A percentile compares a stretch with the other conserved stretches of the same genome.
phyloP scores from a whole-genome alignment of 1,140 invertebrate species.

The Tetramorium parvispinum region DNA sequence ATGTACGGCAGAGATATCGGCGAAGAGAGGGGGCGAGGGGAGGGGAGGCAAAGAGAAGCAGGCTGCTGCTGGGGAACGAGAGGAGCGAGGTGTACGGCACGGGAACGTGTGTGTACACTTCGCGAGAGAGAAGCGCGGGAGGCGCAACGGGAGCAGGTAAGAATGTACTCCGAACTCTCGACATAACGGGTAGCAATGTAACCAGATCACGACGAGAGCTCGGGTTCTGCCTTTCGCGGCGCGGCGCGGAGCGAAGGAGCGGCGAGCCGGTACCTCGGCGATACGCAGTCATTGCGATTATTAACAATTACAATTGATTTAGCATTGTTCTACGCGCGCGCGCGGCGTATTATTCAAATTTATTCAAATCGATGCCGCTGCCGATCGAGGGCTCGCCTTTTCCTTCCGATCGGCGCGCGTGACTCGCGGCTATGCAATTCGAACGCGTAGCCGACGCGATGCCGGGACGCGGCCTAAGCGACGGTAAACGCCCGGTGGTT shows the following conservation, averaged over 20 bases:
- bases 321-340: constrained; percentile 73
- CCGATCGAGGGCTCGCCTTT: constrained; percentile 15
- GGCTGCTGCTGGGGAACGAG: constrained; percentile 32
- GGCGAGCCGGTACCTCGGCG: constrained; percentile 48
- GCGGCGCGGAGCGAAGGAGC: constrained; percentile 22
- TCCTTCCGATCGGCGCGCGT: neutral
- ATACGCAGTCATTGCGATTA: constrained; percentile 77
- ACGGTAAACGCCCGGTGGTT: neutral
- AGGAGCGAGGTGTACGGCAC: constrained; percentile 43
- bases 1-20: constrained; percentile 60
- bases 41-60: constrained; percentile 27
- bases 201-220: constrained; percentile 79
- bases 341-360: constrained; percentile 79
- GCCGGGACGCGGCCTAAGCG: constrained; percentile 19
- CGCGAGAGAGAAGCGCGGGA: constrained; percentile 32
- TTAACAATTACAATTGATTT: constrained; percentile 83
- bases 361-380: constrained; percentile 76
- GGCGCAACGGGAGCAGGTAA: constrained; percentile 63
- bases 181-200: constrained; percentile 82
- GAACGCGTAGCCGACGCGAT: neutral
- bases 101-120: constrained; percentile 9
- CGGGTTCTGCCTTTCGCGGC: constrained; percentile 47
- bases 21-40: neutral
- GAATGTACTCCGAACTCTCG: constrained; percentile 78
- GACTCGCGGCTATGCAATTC: neutral